A percentile compares a stretch with the other conserved stretches of the same genome.
Evolutionary conservation across 1,140 invertebrate genomes (phyloP).

Genomic region (Hermetia illucens): DNA sequence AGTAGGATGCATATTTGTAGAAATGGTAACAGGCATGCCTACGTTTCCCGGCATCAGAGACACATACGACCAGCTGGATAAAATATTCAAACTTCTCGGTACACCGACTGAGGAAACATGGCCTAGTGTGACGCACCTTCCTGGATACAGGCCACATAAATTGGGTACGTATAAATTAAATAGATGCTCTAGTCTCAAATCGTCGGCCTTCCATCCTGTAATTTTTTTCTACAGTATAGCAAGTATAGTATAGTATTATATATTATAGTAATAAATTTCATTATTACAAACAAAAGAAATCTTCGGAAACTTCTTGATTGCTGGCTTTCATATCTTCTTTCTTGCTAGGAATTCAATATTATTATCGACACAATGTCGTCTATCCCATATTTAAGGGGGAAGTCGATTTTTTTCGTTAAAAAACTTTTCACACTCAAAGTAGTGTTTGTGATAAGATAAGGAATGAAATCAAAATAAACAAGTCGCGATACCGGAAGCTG

Average conservation of each 20-base stretch:
- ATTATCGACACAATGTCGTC: too few relatives aligned
- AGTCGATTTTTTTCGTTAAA: too few relatives aligned
- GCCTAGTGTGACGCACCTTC: conserved; percentile 72
- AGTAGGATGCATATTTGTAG: conserved; percentile 94
- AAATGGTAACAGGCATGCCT: conserved; percentile 92
- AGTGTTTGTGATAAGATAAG: too few relatives aligned
- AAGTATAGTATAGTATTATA: neutral
- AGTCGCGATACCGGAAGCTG: too few relatives aligned
- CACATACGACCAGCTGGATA: conserved; percentile 89
- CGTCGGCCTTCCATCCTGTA: neutral
- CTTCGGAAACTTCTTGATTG: too few relatives aligned
- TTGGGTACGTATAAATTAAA: conserved; percentile 32
- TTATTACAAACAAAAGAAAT: too few relatives aligned
- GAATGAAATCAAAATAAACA: too few relatives aligned
- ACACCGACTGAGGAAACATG: conserved; percentile 85
- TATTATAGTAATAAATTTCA: neutral
- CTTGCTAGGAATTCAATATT: too few relatives aligned
- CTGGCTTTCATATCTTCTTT: too few relatives aligned
- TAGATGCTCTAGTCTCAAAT: neutral
- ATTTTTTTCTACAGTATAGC: neutral
- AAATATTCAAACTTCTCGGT: conserved; percentile 90
- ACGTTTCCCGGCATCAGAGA: conserved; percentile 92
- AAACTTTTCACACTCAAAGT: too few relatives aligned
- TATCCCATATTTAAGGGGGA: too few relatives aligned
- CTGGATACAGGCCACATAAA: conserved; percentile 73